Base-by-base conservation (phyloP, 2,888 invertebrate genomes). In the Pristionchus maxplancki region DNA sequence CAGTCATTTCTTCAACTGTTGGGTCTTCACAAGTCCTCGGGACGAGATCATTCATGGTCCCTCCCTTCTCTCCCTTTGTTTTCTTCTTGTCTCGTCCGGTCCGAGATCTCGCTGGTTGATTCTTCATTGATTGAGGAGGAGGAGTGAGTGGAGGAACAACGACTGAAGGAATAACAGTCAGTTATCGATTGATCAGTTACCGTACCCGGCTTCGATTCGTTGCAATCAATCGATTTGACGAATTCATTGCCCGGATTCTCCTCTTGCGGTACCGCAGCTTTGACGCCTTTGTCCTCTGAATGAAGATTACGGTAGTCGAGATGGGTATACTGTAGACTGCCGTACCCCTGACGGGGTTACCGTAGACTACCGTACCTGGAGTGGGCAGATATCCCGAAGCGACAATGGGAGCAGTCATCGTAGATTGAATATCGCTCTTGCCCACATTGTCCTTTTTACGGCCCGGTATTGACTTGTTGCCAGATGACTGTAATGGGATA, bases 401-500 rank as follows among this genome's bases (percentile, higher is more conserved):
- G 17, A 37, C 37, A 6, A 71, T 20, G 20, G 71, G 71, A 6
- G 71, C 71, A 20, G 71, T 71, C 40, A 37, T 37, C 71, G 71
- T 71, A 1, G 71, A 71, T 20, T 71, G 13, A 20, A 9, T 37
- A 20, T 71, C 71, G 9, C 20, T 71, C 31, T 34, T 34, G 6
- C 17, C 37, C 71, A 71, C 34, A 64, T 17, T 34, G 28, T 20
- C 64, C 11, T 31, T 64, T 31, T 64, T 64, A 31, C 31, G 28
- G 9, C 28, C 64, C 11, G 64, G 9, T 6, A n/a, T n/a, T 8
- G 58, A n/a, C n/a, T 58, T 58, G 24, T n/a, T n/a, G n/a, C 58
- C 58, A 58, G 58, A 58, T n/a, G 58, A 58, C 58, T 58, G 58
- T 58, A 58, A 58, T 58, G n/a, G 58, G n/a, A n/a, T n/a, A 58